Base-by-base conservation (phyloP, 2,888 invertebrate genomes). In the Lordiphosa andalusiaca region DNA sequence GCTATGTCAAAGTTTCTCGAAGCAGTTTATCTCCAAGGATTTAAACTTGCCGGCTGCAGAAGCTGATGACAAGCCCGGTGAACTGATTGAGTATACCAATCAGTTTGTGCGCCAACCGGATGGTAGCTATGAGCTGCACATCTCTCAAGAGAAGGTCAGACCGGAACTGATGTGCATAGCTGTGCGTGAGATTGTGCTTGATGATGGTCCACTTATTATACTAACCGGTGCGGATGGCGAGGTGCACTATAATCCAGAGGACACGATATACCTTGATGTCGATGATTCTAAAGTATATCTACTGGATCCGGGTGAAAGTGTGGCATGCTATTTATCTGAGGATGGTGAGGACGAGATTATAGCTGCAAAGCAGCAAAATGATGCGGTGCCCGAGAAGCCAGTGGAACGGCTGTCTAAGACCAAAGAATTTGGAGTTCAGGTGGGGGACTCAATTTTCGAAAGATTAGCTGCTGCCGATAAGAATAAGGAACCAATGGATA, bases 191-290 rank as follows among this genome's bases (percentile, higher is more conserved):
- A 48, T 54, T 13, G n/a, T 35, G 6, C 9, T 37, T 3, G 41
- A 36, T 0, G 48, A 55, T 37, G 49, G 54, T 1, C 48, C 48
- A 4, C 35, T 49, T 12, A 37, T 55, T 12, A 10, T 49, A 3
- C 7, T 55, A 3, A 30, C 16, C 5, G 36, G 37, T 1, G 41
- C 13, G n/a, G 21, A 37, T 21, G 30, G 21, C 10, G 37, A 37
- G 16, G 13, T 42, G 25, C 1, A 42, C 21, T 42, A 37, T 12
- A 42, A 55, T 55, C 33, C 16, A 4, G 30, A 19, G 3, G 42
- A 49, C 25, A 21, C 12, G 10, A 16, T 49, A 3, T 7, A 12
- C 7, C 5, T 55, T 2, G 49, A 37, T 3, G 48, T 54, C 19
- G 25, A 19, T 1, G 41, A 54, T 2, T 21, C 36, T 6, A 7